These are phyloP conservation scores for Pheucticus melanocephalus DNA, from an alignment of 2,113 vertebrate genomes.

Conservation along the genomic window DNA sequence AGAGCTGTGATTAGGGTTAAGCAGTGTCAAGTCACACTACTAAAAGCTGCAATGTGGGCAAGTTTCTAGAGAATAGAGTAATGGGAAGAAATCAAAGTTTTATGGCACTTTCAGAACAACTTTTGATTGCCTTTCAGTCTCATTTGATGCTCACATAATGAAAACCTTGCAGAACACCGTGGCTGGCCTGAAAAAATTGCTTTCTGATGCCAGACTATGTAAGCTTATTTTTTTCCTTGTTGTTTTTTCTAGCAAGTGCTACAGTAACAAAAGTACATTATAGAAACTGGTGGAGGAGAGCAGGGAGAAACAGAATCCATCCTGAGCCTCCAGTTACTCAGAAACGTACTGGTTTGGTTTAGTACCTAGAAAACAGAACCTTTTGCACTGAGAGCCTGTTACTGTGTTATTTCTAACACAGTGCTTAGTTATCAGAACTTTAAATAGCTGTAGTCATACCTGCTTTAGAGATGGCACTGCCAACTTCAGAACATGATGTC, in stretches of 20 bases:
- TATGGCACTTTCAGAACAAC: not conserved
- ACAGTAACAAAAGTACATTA: not conserved
- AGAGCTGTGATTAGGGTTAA: not conserved
- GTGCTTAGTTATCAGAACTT: not conserved
- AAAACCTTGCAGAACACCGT: not conserved
- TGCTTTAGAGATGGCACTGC: not conserved
- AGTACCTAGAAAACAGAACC: not conserved
- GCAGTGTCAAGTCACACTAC: not conserved
- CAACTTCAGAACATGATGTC: not conserved
- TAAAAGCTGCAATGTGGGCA: not conserved
- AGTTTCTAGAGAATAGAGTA: not conserved
- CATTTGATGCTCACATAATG: not conserved
- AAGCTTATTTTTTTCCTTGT: not conserved
- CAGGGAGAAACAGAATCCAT: not conserved
- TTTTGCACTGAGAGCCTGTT: not conserved
- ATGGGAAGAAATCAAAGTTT: not conserved
- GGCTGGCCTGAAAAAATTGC: not conserved
- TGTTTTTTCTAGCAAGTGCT: not conserved
- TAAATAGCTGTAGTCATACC: not conserved
- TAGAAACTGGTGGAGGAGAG: not conserved
- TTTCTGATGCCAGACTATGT: fast-evolving
- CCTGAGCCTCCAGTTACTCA: not conserved
- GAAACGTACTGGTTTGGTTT: not conserved
- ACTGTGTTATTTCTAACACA: not conserved
- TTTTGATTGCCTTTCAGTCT: not conserved